phyloP scores from a whole-genome alignment of 1,140 invertebrate species.

The Melitaea cinxia region DNA sequence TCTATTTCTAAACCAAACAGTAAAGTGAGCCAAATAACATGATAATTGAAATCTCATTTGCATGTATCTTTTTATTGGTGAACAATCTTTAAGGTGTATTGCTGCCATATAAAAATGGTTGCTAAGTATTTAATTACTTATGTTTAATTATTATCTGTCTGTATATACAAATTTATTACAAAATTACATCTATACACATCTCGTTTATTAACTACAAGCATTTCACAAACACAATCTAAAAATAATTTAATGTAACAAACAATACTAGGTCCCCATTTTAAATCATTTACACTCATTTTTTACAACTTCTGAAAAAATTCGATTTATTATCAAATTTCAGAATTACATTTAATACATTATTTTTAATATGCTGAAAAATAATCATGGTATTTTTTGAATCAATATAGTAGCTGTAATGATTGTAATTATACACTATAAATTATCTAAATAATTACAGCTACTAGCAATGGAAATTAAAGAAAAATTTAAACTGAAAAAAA shows the following conservation, averaged over 20 bases:
- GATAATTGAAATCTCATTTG: slow-evolving; percentile 54
- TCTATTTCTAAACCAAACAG: slow-evolving; percentile 64
- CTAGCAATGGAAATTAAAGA: not conserved
- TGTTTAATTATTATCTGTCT: slow-evolving; percentile 58
- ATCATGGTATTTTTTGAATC: not conserved
- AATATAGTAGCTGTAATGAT: no score
- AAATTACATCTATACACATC: slow-evolving; percentile 60
- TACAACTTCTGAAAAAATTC: no score
- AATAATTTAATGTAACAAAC: slow-evolving; percentile 44
- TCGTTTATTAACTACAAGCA: slow-evolving; percentile 44
- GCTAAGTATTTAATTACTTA: slow-evolving; percentile 46
- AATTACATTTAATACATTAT: no score
- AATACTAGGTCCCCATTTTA: slow-evolving; percentile 36
- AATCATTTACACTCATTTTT: not conserved
- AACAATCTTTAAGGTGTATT: slow-evolving; percentile 44
- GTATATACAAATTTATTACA: slow-evolving; percentile 74
- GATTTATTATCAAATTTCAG: not conserved
- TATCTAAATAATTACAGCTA: slow-evolving; percentile 1
- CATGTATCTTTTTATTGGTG: slow-evolving; percentile 46
- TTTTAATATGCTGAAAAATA: no score
- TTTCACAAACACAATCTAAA: slow-evolving; percentile 49
- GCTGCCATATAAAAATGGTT: slow-evolving; percentile 57
- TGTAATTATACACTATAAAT: no score
- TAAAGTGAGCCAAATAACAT: slow-evolving; percentile 53
- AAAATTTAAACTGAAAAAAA: not conserved